These are phyloP conservation scores for Datnioides undecimradiatus DNA, from an alignment of 2,113 vertebrate species.

Conservation along the genomic window DNA sequence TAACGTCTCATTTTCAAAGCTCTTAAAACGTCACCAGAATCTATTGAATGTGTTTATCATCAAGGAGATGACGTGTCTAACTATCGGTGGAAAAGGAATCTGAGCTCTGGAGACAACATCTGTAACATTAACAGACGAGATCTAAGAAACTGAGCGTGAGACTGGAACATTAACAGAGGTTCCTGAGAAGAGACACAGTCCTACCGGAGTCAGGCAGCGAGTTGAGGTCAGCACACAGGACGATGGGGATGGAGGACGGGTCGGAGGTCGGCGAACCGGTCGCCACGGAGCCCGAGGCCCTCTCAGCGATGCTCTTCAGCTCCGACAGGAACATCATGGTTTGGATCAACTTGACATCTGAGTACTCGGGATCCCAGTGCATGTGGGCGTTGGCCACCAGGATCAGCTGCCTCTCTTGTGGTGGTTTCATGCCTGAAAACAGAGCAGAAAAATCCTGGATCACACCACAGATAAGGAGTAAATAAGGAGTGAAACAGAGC, in stretches of 20 bases:
- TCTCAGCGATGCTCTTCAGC: constrained; percentile 96
- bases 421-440: constrained; percentile 87
- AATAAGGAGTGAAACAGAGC: background rate
- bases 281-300: constrained; percentile 86
- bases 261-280: constrained; percentile 88
- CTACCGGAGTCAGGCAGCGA: constrained; percentile 98
- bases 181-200: background rate
- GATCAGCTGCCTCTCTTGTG: constrained; percentile 92
- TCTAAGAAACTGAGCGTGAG: background rate
- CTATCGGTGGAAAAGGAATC: background rate
- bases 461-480: background rate
- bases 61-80: background rate
- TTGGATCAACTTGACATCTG: constrained; percentile 97
- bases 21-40: background rate
- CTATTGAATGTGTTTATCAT: background rate
- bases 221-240: constrained; percentile 99
- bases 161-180: background rate
- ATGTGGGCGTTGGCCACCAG: constrained; percentile 98
- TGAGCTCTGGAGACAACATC: too few relatives aligned
- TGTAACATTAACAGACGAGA: background rate
- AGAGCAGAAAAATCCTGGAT: background rate
- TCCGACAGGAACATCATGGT: constrained; percentile 99
- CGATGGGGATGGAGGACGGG: constrained; percentile 93
- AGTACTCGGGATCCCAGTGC: constrained; percentile 99
- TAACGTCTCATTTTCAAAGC: background rate